Evolutionary conservation across 2,113 vertebrate species (phyloP).

Genomic region (Tupaia tana): DNA sequence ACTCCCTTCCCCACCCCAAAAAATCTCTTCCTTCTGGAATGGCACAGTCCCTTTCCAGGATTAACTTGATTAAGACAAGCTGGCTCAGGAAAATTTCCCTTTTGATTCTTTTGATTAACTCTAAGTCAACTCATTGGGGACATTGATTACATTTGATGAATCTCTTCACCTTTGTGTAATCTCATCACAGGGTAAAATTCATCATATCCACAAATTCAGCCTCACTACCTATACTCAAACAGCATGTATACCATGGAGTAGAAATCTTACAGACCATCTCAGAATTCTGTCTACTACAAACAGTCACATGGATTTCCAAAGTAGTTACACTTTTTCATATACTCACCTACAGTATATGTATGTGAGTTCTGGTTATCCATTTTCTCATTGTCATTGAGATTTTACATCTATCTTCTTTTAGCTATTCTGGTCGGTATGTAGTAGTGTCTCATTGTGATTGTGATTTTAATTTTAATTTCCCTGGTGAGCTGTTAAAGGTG

Average conservation of each 20-base stretch:
- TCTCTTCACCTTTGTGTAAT: neutral
- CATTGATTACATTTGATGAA: neutral
- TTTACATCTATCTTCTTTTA: slow-evolving; percentile 15
- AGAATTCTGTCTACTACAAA: slow-evolving; percentile 30
- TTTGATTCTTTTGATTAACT: slow-evolving; percentile 52
- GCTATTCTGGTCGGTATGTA: neutral
- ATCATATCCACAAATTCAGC: neutral
- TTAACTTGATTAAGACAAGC: slow-evolving; percentile 13
- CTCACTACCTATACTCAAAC: too few species aligned
- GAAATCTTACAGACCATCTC: neutral
- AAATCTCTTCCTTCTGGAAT: neutral
- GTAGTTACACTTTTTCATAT: neutral
- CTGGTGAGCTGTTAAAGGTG: neutral
- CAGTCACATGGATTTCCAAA: neutral
- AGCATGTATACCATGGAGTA: neutral
- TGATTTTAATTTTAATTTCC: neutral
- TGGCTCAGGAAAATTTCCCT: neutral
- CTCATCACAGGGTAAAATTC: neutral
- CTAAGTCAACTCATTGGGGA: neutral
- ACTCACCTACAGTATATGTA: neutral
- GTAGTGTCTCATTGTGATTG: neutral
- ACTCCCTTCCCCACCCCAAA: too few species aligned
- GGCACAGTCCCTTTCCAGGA: neutral
- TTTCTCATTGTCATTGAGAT: neutral
- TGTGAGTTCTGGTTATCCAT: neutral